phyloP scores from a whole-genome alignment of 2,113 vertebrate genomes.

The Megaleporinus macrocephalus region DNA sequence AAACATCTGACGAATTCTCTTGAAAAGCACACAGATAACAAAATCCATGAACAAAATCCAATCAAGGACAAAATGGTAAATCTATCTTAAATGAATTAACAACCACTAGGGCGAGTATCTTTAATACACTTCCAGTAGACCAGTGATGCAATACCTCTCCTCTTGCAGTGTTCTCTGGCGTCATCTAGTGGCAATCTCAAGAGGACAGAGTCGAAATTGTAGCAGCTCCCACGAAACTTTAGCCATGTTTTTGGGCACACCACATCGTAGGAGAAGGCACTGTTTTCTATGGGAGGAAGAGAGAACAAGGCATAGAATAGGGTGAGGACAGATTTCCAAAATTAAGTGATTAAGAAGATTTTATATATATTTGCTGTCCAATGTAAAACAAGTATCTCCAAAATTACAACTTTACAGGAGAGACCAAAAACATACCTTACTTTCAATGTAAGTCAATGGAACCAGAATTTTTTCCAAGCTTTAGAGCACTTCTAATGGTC shows the following conservation, averaged over 20 bases:
- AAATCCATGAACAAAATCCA: neutral
- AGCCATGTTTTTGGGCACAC: slow-evolving; percentile 87
- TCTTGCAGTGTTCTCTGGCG: slow-evolving; percentile 86
- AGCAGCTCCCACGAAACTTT: slow-evolving; percentile 89
- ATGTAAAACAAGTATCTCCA: too few species aligned
- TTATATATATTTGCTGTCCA: too few species aligned
- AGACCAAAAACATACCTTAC: too few species aligned
- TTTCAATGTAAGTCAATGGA: too few species aligned
- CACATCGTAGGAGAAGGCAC: slow-evolving; percentile 69
- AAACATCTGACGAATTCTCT: slow-evolving; percentile 83
- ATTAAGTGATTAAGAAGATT: neutral
- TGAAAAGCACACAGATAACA: slow-evolving; percentile 20
- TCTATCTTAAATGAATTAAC: too few species aligned
- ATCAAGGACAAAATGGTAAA: neutral
- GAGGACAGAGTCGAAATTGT: slow-evolving; percentile 88
- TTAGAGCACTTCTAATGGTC: too few species aligned
- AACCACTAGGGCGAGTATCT: too few species aligned
- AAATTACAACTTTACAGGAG: too few species aligned
- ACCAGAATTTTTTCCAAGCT: too few species aligned
- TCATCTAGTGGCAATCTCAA: slow-evolving; percentile 82
- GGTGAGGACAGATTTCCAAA: neutral
- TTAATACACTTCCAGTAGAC: too few species aligned
- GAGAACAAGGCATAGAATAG: neutral
- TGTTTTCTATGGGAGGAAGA: slow-evolving; percentile 75
- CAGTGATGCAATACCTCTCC: slow-evolving; percentile 77